phyloP scores from a whole-genome alignment of 2,888 invertebrate genomes.

The Phania funesta region DNA sequence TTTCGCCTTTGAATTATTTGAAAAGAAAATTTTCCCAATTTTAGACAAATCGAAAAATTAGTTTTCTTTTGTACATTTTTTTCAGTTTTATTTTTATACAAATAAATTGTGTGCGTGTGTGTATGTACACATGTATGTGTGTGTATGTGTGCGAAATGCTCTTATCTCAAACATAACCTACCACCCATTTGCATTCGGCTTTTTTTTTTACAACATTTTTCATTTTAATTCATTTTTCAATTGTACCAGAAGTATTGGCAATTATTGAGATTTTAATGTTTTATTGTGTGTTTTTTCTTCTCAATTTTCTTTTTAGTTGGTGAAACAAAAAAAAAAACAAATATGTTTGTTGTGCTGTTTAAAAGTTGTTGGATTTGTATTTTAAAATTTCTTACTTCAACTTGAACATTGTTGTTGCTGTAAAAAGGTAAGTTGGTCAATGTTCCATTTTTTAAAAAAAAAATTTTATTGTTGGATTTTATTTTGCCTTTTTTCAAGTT shows the following conservation, averaged over 20 bases:
- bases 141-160: conserved; percentile 1
- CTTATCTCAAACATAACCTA: conserved; percentile 54
- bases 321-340: conserved; percentile 32
- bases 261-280: conserved; percentile 61
- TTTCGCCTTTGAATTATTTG: conserved; percentile 30
- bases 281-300: conserved; percentile 3
- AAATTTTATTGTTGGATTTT: conserved; percentile 5
- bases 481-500: not conserved
- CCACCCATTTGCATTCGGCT: conserved; percentile 43
- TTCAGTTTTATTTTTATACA: not conserved
- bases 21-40: conserved; percentile 44
- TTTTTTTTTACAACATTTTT: conserved; percentile 14
- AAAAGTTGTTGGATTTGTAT: conserved; percentile 41
- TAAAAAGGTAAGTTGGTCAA: conserved; percentile 63
- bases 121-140: not conserved
- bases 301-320: conserved; percentile 41
- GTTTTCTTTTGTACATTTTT: conserved; percentile 32
- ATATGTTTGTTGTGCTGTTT: conserved; percentile 38
- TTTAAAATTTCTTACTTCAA: conserved; percentile 17
- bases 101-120: conserved; percentile 34
- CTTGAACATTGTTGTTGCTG: conserved; percentile 3
- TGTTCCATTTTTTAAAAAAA: conserved; percentile 49
- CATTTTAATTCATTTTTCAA: conserved; percentile 51
- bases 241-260: conserved; percentile 58
- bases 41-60: conserved; percentile 36